These are phyloP conservation scores for Neosilurus hyrtlii DNA, from an alignment of 2,797 vertebrate species.

Conservation along the genomic window DNA sequence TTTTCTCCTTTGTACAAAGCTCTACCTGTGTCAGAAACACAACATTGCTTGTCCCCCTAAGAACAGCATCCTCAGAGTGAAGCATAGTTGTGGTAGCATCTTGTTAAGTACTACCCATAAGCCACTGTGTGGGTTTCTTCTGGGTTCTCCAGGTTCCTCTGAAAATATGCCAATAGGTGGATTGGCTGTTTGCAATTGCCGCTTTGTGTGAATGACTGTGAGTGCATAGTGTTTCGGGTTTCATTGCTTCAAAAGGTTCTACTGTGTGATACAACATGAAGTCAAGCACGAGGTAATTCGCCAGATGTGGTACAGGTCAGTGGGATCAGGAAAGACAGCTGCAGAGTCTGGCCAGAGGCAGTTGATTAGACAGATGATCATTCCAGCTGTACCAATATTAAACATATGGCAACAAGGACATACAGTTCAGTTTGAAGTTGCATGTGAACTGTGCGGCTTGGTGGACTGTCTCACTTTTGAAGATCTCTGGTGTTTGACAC, in stretches of 20 bases:
- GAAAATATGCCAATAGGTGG: background rate
- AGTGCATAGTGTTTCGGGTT: background rate
- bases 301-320: background rate
- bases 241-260: background rate
- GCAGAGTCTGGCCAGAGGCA: background rate
- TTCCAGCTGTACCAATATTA: background rate
- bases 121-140: background rate
- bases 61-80: background rate
- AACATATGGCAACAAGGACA: background rate
- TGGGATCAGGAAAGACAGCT: slow-evolving; percentile 11
- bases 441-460: background rate
- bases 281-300: background rate
- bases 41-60: background rate
- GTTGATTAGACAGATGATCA: background rate
- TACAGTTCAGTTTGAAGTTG: background rate
- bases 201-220: slow-evolving; percentile 18
- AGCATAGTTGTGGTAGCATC: background rate
- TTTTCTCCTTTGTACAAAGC: background rate
- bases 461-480: background rate
- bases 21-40: background rate
- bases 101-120: background rate
- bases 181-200: background rate
- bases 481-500: background rate
- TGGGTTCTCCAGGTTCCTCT: background rate
- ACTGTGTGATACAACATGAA: background rate